These are phyloP conservation scores for Unio pictorum DNA, from an alignment of 2,888 invertebrate genomes.

Conservation along the genomic window DNA sequence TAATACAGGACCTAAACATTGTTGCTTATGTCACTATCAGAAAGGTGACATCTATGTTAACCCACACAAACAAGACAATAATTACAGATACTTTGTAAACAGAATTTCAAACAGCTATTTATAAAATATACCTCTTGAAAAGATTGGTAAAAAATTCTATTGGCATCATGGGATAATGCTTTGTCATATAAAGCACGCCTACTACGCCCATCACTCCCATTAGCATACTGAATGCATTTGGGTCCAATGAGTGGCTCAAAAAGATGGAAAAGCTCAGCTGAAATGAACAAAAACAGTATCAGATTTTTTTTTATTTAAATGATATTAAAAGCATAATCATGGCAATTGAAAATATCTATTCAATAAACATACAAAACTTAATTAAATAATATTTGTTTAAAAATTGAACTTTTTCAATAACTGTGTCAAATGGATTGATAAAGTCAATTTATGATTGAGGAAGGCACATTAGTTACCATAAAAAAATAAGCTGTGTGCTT, in stretches of 20 bases:
- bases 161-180: conserved; percentile 46
- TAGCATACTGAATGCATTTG: conserved; percentile 59
- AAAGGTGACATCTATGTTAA: neutral
- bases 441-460: too few species aligned
- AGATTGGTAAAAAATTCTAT: conserved; percentile 33
- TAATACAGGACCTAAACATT: neutral
- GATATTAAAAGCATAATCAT: too few species aligned
- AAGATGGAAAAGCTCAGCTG: conserved; percentile 58
- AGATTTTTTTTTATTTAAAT: too few species aligned
- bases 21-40: neutral
- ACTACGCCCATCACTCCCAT: conserved; percentile 61
- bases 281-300: conserved; percentile 14
- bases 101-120: neutral
- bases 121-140: conserved; percentile 48
- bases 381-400: too few species aligned
- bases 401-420: too few species aligned
- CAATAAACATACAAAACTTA: too few species aligned
- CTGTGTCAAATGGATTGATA: too few species aligned
- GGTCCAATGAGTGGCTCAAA: conserved; percentile 61
- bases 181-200: conserved; percentile 57
- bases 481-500: too few species aligned
- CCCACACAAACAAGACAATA: neutral
- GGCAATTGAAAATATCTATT: too few species aligned
- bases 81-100: neutral
- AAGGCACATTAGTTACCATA: too few species aligned